phyloP scores from a whole-genome alignment of 2,797 vertebrate genomes.

The Poeciliopsis infans region DNA sequence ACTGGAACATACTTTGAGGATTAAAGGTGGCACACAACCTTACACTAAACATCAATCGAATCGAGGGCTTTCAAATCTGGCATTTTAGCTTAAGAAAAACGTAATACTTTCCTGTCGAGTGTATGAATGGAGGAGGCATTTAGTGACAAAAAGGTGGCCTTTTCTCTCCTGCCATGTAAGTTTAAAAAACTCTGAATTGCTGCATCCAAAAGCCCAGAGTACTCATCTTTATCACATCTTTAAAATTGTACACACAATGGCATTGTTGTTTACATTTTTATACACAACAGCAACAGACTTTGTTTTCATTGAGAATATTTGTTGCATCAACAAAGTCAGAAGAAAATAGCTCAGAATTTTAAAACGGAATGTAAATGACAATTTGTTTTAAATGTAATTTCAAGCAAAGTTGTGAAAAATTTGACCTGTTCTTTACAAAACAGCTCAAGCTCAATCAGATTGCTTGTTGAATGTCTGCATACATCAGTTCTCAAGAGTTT shows the following conservation, averaged over 20 bases:
- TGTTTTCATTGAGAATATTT: not conserved
- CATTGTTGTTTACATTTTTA: not conserved
- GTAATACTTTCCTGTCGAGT: conserved; percentile 76
- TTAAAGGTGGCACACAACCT: conserved; percentile 70
- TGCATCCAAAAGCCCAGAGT: conserved; percentile 58
- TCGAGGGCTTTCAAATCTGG: conserved; percentile 79
- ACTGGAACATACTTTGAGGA: conserved; percentile 72
- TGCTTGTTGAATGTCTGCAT: not conserved
- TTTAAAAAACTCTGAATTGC: conserved; percentile 69
- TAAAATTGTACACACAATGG: not conserved
- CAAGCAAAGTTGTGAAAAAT: not conserved
- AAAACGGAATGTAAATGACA: not conserved
- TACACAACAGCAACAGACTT: not conserved
- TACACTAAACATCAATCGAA: conserved; percentile 83
- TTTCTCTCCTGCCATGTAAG: conserved; percentile 63
- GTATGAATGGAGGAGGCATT: conserved; percentile 78
- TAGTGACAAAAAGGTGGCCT: conserved; percentile 79
- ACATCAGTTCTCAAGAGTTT: not conserved
- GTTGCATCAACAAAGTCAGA: not conserved
- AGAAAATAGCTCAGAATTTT: not conserved
- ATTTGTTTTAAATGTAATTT: not conserved
- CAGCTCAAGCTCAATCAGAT: not conserved
- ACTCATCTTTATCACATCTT: conserved; percentile 47
- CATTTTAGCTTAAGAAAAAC: conserved; percentile 79
- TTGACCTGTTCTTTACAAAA: not conserved